Evolutionary conservation across 2,888 invertebrate genomes (phyloP).

Genomic region (Steinernema hermaphroditum): DNA sequence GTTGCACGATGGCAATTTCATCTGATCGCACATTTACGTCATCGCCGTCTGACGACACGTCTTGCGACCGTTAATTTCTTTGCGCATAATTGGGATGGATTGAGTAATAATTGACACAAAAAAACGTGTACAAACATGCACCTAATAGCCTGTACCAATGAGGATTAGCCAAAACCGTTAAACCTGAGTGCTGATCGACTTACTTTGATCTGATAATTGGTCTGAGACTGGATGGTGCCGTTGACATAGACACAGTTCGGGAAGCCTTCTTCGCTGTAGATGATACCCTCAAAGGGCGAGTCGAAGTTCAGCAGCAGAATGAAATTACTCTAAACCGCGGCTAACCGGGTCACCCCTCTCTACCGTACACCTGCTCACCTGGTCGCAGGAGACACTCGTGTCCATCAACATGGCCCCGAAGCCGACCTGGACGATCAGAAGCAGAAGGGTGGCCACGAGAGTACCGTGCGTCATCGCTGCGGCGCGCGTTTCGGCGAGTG

Average conservation of each 20-base stretch:
- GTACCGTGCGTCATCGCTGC: background rate
- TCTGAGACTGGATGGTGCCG: constrained; percentile 57
- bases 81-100: too few species aligned
- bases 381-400: constrained; percentile 50
- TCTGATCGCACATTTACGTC: too few species aligned
- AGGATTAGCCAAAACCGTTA: too few species aligned
- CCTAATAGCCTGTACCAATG: too few species aligned
- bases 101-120: too few species aligned
- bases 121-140: too few species aligned
- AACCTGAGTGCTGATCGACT: background rate
- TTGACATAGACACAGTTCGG: constrained; percentile 66
- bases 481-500: background rate
- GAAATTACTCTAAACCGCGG: constrained; percentile 60
- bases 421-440: background rate
- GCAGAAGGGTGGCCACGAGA: background rate
- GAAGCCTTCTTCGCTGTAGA: constrained; percentile 61
- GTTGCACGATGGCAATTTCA: too few species aligned
- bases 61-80: too few species aligned
- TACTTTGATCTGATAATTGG: constrained; percentile 61
- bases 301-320: constrained; percentile 61
- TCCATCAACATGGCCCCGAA: constrained; percentile 36
- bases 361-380: constrained; percentile 32
- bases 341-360: background rate
- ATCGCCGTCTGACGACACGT: too few species aligned
- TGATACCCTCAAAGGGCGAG: constrained; percentile 56